phyloP scores from a whole-genome alignment of 2,888 invertebrate genomes.

The Oscheius onirici region DNA sequence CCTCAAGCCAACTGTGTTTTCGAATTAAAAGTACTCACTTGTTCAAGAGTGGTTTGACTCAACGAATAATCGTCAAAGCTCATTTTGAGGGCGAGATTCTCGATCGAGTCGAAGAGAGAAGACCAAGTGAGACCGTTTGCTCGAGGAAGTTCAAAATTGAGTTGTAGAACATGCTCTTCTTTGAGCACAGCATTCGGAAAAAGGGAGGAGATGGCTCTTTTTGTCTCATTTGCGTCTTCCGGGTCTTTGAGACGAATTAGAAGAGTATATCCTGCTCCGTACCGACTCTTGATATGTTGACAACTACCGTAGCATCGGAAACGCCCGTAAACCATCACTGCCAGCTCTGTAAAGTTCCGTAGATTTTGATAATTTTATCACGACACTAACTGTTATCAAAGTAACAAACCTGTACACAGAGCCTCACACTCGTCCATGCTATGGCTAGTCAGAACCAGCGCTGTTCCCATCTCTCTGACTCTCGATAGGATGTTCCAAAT shows the following conservation, averaged over 20 bases:
- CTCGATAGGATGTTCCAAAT: constrained; percentile 45
- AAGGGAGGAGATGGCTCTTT: constrained; percentile 73
- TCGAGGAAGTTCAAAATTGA: constrained; percentile 73
- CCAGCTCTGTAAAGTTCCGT: constrained; percentile 71
- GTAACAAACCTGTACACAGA: too few species aligned
- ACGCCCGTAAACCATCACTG: constrained; percentile 63
- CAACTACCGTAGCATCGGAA: constrained; percentile 81
- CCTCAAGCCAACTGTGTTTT: constrained; percentile 27
- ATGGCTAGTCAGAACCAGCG: constrained; percentile 80
- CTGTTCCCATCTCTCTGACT: constrained; percentile 73
- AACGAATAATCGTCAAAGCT: constrained; percentile 80
- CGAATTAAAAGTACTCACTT: constrained; percentile 74
- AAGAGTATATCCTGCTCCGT: constrained; percentile 48
- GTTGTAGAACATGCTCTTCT: constrained; percentile 71
- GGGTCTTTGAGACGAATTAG: constrained; percentile 35
- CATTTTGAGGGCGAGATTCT: constrained; percentile 72
- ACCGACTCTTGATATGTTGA: constrained; percentile 79
- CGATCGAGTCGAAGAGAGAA: constrained; percentile 73
- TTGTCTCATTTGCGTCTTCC: constrained; percentile 16
- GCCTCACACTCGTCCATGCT: constrained; percentile 90
- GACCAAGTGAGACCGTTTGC: constrained; percentile 71
- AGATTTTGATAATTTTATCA: constrained; percentile 82
- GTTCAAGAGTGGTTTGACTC: constrained; percentile 84
- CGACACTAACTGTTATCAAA: too few species aligned
- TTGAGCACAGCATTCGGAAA: constrained; percentile 78